These are phyloP conservation scores for Cyrtonyx montezumae DNA, from an alignment of 2,113 vertebrate genomes.

Conservation along the genomic window DNA sequence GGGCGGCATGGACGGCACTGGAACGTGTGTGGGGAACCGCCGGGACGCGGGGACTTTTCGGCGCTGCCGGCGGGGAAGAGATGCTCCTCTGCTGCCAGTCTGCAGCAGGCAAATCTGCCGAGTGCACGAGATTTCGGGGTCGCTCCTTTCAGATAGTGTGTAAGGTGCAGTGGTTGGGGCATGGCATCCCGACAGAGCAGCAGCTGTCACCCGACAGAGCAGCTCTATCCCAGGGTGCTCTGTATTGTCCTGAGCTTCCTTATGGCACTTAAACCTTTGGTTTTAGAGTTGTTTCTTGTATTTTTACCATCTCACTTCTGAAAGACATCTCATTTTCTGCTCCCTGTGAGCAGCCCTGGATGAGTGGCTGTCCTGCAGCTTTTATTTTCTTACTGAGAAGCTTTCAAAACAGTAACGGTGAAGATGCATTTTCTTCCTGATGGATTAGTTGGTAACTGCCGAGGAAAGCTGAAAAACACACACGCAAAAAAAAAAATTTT, in stretches of 20 bases:
- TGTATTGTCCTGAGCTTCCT: not conserved
- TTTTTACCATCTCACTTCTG: not conserved
- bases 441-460: not conserved
- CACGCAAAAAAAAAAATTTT: not conserved
- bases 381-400: not conserved
- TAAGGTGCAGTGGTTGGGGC: not conserved
- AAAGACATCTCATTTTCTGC: not conserved
- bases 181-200: not conserved
- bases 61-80: not conserved
- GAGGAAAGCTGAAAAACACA: not conserved
- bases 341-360: not conserved
- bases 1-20: no score
- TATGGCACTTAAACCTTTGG: not conserved
- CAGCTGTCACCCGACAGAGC: not conserved
- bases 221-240: not conserved
- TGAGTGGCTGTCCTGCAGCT: not conserved
- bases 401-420: not conserved
- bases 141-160: not conserved
- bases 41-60: no score
- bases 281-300: not conserved
- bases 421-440: rapidly evolving
- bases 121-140: not conserved
- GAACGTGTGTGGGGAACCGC: not conserved
- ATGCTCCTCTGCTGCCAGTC: not conserved
- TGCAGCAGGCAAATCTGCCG: not conserved